These are phyloP conservation scores for Eueremaeus valkanovi DNA, from an alignment of 2,888 invertebrate genomes.

Conservation along the genomic window DNA sequence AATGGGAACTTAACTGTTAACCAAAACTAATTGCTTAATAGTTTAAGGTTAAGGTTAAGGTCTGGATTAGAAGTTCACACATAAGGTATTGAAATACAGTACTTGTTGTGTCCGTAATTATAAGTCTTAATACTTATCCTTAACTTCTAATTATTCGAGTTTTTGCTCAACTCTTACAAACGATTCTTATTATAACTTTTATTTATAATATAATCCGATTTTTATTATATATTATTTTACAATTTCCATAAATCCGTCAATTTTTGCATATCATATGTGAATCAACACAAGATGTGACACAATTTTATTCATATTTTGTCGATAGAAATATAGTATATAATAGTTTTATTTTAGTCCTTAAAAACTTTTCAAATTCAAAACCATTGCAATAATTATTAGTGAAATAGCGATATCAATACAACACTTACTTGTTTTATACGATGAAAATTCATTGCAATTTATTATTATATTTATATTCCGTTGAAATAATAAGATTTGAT, in stretches of 20 bases:
- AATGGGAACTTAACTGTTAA: slow-evolving; percentile 33
- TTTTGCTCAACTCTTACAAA: neutral
- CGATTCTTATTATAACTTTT: too few species aligned
- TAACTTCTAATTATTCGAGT: neutral
- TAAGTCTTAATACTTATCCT: neutral
- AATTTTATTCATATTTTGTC: too few species aligned
- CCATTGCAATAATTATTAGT: too few species aligned
- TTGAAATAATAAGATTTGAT: neutral
- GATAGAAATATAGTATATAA: too few species aligned
- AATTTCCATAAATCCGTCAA: too few species aligned
- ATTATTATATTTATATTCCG: neutral
- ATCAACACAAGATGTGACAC: too few species aligned
- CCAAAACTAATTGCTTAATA: slow-evolving; percentile 34
- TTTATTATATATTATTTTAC: too few species aligned
- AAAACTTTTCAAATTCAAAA: too few species aligned
- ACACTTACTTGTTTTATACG: slow-evolving; percentile 14
- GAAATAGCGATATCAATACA: neutral
- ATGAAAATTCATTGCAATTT: slow-evolving; percentile 25
- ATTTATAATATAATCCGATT: too few species aligned
- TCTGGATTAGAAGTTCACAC: neutral
- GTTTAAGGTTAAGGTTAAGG: slow-evolving; percentile 25
- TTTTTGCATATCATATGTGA: too few species aligned
- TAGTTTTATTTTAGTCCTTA: too few species aligned
- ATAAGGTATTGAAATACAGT: neutral
- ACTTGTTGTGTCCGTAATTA: neutral